Evolutionary conservation across 2,888 invertebrate genomes (phyloP), one percentile per base, ranked within the genome.

Genomic region (Cataglyphis albicans): DNA sequence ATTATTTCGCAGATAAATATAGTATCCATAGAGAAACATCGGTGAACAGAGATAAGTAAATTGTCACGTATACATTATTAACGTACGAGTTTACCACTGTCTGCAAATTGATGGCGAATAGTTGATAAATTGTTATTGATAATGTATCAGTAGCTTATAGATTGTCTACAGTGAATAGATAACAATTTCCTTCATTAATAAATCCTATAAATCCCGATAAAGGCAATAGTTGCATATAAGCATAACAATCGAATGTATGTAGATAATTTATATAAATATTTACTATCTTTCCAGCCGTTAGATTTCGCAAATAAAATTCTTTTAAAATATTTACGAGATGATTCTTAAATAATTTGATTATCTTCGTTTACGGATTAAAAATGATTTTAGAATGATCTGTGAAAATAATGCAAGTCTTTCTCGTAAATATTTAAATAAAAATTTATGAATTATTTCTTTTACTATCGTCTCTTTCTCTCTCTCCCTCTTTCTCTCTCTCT

Each of bases 121-220:
- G 44, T 67, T 10, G n/a, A 76, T 76, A 67, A 76, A 76, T 67
- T 67, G 67, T 29, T 67, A 76, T 76, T 67, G 76, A 67, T 67
- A 67, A 57, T 67, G 29, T 55, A 76, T 67, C 52, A 67, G 44
- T 3, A 32, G 25, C 29, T 57, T 76, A 76, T 76, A 67, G 41
- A 35, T 67, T 29, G 55, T 55, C 55, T 52, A 52, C n/a, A 15
- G 38, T 76, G 55, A 76, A 67, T 65, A 38, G 12, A 38, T 10
- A 38, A 38, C 38, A 55, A 52, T n/a, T 5, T 25, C 0, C 38
- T 38, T 76, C 67, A 67, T 76, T 67, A 67, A 65, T 76, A 76
- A 76, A 55, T 67, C 55, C 32, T 35, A n/a, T 21, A 21, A 21
- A 21, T 21, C 21, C 0, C 21, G 35, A 0, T 7, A 12, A 65